Percentiles rank a stretch among this genome's conserved stretches.
Evolutionary conservation across 2,113 vertebrate genomes (phyloP).

Genomic region (Cryptoleucopteryx plumbea): DNA sequence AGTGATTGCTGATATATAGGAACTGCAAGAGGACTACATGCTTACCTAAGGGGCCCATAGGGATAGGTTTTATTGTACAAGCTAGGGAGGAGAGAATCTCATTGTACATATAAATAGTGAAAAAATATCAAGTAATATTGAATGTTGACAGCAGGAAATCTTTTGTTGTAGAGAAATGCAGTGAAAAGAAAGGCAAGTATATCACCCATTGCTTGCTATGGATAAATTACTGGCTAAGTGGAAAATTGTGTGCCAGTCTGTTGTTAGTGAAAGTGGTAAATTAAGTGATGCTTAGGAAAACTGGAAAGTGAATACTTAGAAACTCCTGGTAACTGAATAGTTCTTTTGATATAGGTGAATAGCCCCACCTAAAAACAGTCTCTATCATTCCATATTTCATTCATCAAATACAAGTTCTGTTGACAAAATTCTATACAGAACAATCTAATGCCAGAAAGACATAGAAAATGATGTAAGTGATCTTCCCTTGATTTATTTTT

Average conservation of each 20-base stretch:
- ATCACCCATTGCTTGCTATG: background rate
- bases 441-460: background rate
- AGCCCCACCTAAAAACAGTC: background rate
- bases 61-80: background rate
- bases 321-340: background rate
- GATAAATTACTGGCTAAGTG: background rate
- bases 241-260: background rate
- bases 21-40: background rate
- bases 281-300: background rate
- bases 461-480: background rate
- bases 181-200: background rate
- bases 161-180: background rate
- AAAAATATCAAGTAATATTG: background rate
- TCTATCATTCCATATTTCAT: background rate
- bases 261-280: background rate
- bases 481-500: background rate
- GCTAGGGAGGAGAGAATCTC: background rate
- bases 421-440: background rate
- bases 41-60: background rate
- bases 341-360: background rate
- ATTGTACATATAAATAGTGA: background rate
- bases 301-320: background rate
- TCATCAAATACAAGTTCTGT: background rate
- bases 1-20: background rate
- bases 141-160: background rate